These are phyloP conservation scores for Bettongia penicillata DNA, from an alignment of 2,113 vertebrate genomes.

Conservation along the genomic window DNA sequence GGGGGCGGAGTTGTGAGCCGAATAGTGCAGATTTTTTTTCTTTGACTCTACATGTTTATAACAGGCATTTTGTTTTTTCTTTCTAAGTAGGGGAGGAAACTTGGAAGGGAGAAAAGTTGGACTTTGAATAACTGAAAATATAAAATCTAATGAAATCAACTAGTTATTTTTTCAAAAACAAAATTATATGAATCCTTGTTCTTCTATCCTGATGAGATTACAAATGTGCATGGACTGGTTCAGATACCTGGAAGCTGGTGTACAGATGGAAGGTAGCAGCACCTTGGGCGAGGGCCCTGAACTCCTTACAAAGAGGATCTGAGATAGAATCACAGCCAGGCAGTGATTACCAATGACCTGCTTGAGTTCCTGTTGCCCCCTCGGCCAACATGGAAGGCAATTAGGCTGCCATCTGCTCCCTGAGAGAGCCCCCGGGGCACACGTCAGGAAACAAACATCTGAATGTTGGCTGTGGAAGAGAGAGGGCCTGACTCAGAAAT, in stretches of 20 bases:
- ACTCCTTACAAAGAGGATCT: background rate
- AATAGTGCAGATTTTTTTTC: background rate
- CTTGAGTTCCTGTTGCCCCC: background rate
- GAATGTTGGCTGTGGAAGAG: background rate
- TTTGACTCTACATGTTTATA: background rate
- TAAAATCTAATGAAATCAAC: background rate
- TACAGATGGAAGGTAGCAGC: background rate
- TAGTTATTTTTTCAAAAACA: background rate
- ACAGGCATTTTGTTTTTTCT: background rate
- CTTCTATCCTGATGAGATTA: background rate
- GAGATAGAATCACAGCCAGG: background rate
- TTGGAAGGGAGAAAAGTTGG: background rate
- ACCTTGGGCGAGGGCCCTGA: background rate
- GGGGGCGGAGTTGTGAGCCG: too few relatives aligned
- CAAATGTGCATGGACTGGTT: background rate
- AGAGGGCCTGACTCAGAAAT: background rate
- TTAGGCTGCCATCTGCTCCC: background rate
- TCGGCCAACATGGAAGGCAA: background rate
- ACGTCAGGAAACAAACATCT: background rate
- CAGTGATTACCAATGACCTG: background rate
- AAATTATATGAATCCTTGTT: background rate
- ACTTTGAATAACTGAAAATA: background rate
- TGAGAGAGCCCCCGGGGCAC: background rate
- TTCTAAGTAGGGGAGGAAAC: background rate
- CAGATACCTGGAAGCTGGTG: background rate